phyloP scores from a whole-genome alignment of 2,888 invertebrate genomes.

The Xylophagus ater region DNA sequence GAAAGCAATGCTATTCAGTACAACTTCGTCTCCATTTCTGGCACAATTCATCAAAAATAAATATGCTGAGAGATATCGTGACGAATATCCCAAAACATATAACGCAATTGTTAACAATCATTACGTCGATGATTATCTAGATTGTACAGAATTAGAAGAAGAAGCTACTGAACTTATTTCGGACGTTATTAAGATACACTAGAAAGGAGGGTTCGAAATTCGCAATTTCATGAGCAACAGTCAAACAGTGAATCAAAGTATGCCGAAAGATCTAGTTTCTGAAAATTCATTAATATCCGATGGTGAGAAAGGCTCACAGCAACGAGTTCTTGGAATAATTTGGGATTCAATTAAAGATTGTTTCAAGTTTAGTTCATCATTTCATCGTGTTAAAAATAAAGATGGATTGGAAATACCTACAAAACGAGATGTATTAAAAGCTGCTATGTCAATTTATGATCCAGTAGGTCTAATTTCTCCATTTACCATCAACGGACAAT shows the following conservation, averaged over 20 bases:
- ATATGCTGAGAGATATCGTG: background rate
- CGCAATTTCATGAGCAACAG: background rate
- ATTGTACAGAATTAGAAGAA: background rate
- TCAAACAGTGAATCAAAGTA: background rate
- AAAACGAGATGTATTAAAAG: slow-evolving; percentile 11
- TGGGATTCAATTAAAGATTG: background rate
- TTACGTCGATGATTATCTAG: slow-evolving; percentile 1
- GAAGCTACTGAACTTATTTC: background rate
- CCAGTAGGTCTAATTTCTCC: slow-evolving; percentile 9
- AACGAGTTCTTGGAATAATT: background rate
- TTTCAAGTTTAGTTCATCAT: background rate
- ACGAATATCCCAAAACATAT: background rate
- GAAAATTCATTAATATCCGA: background rate
- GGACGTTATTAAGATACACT: background rate
- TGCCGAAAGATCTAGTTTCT: background rate
- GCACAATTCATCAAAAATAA: slow-evolving; percentile 1
- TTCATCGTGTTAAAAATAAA: background rate
- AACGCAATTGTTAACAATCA: background rate
- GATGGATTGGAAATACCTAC: slow-evolving; percentile 6
- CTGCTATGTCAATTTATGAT: too few relatives aligned
- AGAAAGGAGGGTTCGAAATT: slow-evolving; percentile 1
- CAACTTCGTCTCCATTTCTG: slow-evolving; percentile 1
- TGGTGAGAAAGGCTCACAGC: background rate
- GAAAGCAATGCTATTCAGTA: background rate
- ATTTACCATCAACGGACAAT: too few relatives aligned